These are phyloP conservation scores for Varecia variegata DNA, from an alignment of 2,797 vertebrate species.

Conservation along the genomic window DNA sequence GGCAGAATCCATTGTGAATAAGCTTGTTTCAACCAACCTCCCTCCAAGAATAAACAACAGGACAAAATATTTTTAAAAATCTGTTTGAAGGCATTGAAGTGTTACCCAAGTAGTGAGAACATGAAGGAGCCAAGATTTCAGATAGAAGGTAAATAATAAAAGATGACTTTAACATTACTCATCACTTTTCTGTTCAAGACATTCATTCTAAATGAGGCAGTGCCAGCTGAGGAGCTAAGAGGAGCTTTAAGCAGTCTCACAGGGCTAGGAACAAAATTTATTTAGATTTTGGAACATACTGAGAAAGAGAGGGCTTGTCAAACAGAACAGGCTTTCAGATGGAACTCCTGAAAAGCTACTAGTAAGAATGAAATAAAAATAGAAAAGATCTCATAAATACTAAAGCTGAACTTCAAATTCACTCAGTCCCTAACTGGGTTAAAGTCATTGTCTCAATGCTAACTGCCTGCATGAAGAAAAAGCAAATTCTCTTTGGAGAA, in stretches of 20 bases:
- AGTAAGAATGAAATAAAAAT: neutral
- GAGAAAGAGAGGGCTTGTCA: conserved; percentile 7
- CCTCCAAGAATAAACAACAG: neutral
- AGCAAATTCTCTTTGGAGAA: neutral
- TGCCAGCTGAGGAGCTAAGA: neutral
- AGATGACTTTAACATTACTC: neutral
- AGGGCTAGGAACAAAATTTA: neutral
- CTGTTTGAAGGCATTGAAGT: neutral
- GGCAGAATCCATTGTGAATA: neutral
- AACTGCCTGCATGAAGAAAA: neutral
- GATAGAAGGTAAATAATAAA: neutral
- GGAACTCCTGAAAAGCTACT: neutral
- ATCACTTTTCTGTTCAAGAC: neutral
- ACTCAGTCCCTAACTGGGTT: neutral
- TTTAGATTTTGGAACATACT: neutral
- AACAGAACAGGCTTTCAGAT: neutral
- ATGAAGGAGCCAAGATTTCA: neutral
- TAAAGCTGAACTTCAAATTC: neutral
- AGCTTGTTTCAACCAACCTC: neutral
- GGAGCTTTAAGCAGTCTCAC: neutral
- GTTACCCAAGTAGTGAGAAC: neutral
- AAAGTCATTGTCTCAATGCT: neutral
- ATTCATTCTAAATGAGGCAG: conserved; percentile 1
- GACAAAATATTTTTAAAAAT: neutral
- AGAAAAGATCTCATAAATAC: neutral